phyloP scores from a whole-genome alignment of 2,797 vertebrate genomes.

The Crotalus adamanteus region DNA sequence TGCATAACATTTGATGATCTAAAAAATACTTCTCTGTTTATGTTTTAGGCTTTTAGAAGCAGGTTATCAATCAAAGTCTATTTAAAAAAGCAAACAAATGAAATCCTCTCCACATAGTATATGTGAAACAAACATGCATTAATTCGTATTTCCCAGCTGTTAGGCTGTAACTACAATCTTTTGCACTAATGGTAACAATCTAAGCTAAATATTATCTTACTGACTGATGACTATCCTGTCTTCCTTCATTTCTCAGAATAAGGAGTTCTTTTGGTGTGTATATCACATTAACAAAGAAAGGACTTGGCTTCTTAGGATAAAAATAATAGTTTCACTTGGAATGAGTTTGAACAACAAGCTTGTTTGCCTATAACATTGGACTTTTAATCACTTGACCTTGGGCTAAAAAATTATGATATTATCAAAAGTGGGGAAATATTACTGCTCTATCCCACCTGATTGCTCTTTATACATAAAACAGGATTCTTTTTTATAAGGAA shows the following conservation, averaged over 20 bases:
- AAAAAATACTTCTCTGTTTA: neutral
- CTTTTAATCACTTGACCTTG: neutral
- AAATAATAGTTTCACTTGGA: neutral
- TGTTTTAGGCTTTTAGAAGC: neutral
- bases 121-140: neutral
- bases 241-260: neutral
- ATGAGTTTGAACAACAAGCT: neutral
- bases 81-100: constrained; percentile 25
- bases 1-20: neutral
- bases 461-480: neutral
- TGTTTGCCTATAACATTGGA: neutral
- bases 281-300: neutral
- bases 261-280: neutral
- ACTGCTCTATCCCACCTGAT: neutral
- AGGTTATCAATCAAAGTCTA: neutral
- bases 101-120: neutral
- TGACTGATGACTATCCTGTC: neutral
- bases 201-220: constrained; percentile 16
- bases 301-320: neutral
- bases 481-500: neutral
- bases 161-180: neutral
- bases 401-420: neutral
- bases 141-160: neutral
- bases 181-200: neutral
- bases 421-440: neutral